Evolutionary conservation across 1,140 invertebrate genomes (phyloP).

Genomic region (Orussus abietinus): DNA sequence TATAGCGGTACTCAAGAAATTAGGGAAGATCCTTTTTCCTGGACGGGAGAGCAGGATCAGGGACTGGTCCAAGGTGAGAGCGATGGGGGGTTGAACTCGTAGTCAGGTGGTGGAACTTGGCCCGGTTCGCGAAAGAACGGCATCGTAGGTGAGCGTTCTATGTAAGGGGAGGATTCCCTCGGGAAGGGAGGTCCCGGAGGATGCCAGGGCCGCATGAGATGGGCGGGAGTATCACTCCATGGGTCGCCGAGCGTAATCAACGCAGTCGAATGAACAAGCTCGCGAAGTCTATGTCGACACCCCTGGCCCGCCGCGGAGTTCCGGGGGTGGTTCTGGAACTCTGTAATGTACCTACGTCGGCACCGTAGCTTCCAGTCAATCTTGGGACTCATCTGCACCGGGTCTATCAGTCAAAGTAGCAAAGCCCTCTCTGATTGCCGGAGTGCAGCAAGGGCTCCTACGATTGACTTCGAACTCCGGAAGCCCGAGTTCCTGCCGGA

Average conservation of each 20-base stretch:
- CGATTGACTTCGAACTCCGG: slow-evolving; percentile 18
- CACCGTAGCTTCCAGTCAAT: slow-evolving; percentile 18
- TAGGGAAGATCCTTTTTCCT: background rate
- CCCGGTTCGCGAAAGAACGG: too few relatives aligned
- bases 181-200: background rate
- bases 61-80: too few relatives aligned
- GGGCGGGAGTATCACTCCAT: slow-evolving; percentile 22
- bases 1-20: too few relatives aligned
- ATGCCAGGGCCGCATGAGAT: too few relatives aligned
- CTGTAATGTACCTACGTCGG: slow-evolving; percentile 15
- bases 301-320: background rate
- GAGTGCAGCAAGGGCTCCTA: slow-evolving; percentile 17
- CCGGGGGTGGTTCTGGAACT: slow-evolving; percentile 5
- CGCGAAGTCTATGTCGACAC: slow-evolving; percentile 11
- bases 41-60: slow-evolving; percentile 12
- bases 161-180: too few relatives aligned
- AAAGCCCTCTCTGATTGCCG: slow-evolving; percentile 26
- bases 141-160: too few relatives aligned
- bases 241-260: slow-evolving; percentile 28
- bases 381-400: slow-evolving; percentile 15
- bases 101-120: too few relatives aligned
- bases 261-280: slow-evolving; percentile 24
- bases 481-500: too few relatives aligned
- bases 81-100: slow-evolving; percentile 3
- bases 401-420: slow-evolving; percentile 24